Evolutionary conservation across 2,113 vertebrate species (phyloP), one percentile per base, ranked within the genome.

Genomic region (Scytalopus superciliaris): DNA sequence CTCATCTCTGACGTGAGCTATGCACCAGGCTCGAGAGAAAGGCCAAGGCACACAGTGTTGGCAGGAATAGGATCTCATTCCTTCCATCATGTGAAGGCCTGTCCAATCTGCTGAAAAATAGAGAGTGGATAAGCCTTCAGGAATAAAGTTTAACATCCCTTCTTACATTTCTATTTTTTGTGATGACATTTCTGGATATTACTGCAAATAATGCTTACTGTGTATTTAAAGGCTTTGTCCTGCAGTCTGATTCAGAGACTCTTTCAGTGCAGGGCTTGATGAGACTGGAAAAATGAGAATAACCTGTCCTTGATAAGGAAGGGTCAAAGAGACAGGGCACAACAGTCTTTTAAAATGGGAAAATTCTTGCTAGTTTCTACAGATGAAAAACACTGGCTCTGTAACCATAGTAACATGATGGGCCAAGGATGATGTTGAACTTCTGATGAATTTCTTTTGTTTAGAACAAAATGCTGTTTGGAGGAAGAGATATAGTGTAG

Each of bases 391-490:
- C 93, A 96, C 68, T 84, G 86, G 57, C 79, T 87, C 73, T 30
- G 98, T 98, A 98, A 98, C 98, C 97, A 98, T 98, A 96, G 98
- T 96, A 98, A 98, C 98, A 77, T 82, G 94, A 97, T 92, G 95
- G 96, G 86, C 94, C 96, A 97, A 98, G 94, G 92, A 97, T 97
- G 96, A 96, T 97, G 92, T 81, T 91, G 93, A 98, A 93, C 89
- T 95, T 96, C 90, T 92, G 94, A 97, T 97, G 85, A 94, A 96
- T 96, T 97, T 93, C 66, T 88, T 97, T 97, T 97, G 92, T 97
- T 97, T 97, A 96, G 87, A 90, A 92, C 75, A 96, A 97, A 96
- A 97, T 17, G 16, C 33, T 85, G 66, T 80, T 94, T 96, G 78
- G 82, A 94, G 78, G 80, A 96, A 94, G 83, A 94, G 84, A 66